Conservation (phyloP, 2,113 vertebrate genomes). For the Motacilla alba region DNA sequence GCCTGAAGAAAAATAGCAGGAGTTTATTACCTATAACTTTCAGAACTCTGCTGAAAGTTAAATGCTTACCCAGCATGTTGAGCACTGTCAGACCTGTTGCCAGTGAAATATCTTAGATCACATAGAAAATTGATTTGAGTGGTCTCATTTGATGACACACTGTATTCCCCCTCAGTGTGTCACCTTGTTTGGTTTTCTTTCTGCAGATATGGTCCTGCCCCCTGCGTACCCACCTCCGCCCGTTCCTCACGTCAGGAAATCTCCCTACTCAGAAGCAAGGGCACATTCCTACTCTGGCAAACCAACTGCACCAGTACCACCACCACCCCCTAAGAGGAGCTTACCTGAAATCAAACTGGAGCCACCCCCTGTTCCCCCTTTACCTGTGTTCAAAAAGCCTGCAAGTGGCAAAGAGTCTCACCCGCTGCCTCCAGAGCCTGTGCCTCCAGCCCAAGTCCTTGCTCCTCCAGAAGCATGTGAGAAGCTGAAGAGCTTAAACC, state of each 20-base stretch:
- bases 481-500: slow-evolving; percentile 65
- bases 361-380: not conserved
- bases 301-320: slow-evolving; percentile 44
- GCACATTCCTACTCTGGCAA: slow-evolving; percentile 58
- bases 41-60: not conserved
- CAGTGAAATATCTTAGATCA: not conserved
- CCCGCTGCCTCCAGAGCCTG: not conserved
- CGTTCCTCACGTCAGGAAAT: slow-evolving; percentile 71
- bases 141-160: not conserved
- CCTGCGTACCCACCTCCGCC: slow-evolving; percentile 90
- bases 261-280: slow-evolving; percentile 8
- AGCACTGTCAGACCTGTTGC: not conserved
- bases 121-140: not conserved
- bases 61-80: not conserved
- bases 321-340: slow-evolving; percentile 67
- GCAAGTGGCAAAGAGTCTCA: not conserved
- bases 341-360: slow-evolving; percentile 42
- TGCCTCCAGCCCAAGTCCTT: not conserved
- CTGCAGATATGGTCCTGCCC: slow-evolving; percentile 74
- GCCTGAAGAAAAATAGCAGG: not conserved
- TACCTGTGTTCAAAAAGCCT: slow-evolving; percentile 50
- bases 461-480: slow-evolving; percentile 52
- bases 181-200: not conserved
- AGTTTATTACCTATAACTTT: not conserved
- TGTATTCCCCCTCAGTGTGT: not conserved